Evolutionary conservation across 2,888 invertebrate genomes (phyloP).

Genomic region (Oxystoma pomonae): DNA sequence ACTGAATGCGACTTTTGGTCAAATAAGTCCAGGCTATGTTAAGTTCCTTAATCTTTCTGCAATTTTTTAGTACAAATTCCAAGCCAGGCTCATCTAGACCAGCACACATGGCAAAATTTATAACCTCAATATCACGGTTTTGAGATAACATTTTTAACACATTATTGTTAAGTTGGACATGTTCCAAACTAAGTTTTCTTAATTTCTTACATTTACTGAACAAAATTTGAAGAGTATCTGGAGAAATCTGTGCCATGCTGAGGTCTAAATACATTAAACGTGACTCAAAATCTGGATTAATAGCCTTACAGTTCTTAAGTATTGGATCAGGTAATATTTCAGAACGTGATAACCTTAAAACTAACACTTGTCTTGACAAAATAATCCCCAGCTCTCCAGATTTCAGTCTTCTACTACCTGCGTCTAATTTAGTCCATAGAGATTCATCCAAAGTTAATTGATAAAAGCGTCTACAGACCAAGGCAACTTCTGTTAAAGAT

Average conservation of each 20-base stretch:
- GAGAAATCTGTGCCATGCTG: constrained; percentile 69
- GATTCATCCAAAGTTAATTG: constrained; percentile 77
- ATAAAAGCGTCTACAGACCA: constrained; percentile 76
- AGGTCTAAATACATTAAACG: constrained; percentile 83
- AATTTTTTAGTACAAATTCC: constrained; percentile 57
- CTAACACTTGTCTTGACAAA: constrained; percentile 70
- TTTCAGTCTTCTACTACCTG: constrained; percentile 65
- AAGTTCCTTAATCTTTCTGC: constrained; percentile 61
- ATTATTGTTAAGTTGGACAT: constrained; percentile 59
- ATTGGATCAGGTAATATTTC: constrained; percentile 58
- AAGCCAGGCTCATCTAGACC: constrained; percentile 66
- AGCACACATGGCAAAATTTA: constrained; percentile 80
- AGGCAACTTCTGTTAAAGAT: constrained; percentile 63
- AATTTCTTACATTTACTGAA: constrained; percentile 66
- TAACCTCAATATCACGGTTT: constrained; percentile 65
- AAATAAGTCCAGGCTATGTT: constrained; percentile 83
- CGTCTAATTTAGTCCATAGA: constrained; percentile 80
- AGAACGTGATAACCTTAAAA: constrained; percentile 74
- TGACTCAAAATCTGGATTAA: constrained; percentile 47
- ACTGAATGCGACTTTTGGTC: constrained; percentile 55
- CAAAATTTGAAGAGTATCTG: constrained; percentile 53
- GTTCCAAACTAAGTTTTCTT: constrained; percentile 82
- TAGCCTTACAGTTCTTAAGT: constrained; percentile 42
- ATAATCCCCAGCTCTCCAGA: constrained; percentile 70
- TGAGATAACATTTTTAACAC: constrained; percentile 66